Conservation (phyloP, 1,140 invertebrate species). For the Homalodisca vitripennis region DNA sequence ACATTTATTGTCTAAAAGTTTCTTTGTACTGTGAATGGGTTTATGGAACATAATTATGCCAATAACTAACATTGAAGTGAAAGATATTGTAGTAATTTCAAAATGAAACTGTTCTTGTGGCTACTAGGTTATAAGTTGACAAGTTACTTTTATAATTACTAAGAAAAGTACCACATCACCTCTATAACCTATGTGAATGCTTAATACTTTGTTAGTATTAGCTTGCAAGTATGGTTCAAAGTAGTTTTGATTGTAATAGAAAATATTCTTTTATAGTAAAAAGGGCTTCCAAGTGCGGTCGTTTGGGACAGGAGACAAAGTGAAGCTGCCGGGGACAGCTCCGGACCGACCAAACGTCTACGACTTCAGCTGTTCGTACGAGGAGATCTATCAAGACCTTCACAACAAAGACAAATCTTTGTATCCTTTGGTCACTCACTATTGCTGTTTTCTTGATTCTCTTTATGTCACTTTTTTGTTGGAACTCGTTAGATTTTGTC, state of each 20-base stretch:
- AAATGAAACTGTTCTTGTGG: not conserved
- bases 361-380: constrained; percentile 95
- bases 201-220: not conserved
- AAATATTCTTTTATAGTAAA: constrained; percentile 62
- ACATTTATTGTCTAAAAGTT: too few species aligned
- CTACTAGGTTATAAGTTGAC: not conserved
- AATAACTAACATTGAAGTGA: too few species aligned
- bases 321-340: constrained; percentile 94
- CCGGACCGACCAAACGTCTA: constrained; percentile 97
- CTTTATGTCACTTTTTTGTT: too few species aligned
- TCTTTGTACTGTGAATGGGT: too few species aligned
- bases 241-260: not conserved
- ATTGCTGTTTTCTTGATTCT: too few species aligned
- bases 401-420: constrained; percentile 82
- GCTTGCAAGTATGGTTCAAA: not conserved
- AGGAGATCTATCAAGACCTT: constrained; percentile 97
- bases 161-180: not conserved
- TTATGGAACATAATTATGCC: too few species aligned
- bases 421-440: constrained; percentile 60
- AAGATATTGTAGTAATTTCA: not conserved
- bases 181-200: not conserved
- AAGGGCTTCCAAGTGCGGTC: constrained; percentile 96
- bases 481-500: too few species aligned
- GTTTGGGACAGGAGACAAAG: constrained; percentile 96
- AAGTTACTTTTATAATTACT: not conserved